Evolutionary conservation across 2,113 vertebrate genomes (phyloP).

Genomic region (Brienomyrus brachyistius): DNA sequence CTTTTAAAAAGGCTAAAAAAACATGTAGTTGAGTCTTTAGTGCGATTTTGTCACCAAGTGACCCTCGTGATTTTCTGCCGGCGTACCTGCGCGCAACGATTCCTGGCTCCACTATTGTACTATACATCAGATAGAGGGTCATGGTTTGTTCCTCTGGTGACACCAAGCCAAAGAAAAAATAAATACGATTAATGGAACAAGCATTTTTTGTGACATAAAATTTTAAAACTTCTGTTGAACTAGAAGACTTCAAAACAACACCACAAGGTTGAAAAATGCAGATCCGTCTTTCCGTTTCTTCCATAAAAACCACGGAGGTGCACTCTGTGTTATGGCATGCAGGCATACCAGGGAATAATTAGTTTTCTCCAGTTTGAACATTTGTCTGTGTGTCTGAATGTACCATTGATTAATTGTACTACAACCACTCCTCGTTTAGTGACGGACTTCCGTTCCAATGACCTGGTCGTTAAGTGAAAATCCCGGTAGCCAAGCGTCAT

Average conservation of each 20-base stretch:
- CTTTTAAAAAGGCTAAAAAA: not conserved
- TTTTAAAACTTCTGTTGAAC: not conserved
- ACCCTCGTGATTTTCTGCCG: not conserved
- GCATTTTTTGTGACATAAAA: not conserved
- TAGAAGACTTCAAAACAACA: not conserved
- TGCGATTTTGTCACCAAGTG: not conserved
- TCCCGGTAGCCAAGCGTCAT: not conserved
- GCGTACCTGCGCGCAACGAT: not conserved
- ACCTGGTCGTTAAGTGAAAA: not conserved
- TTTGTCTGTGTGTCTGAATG: not conserved
- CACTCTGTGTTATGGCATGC: not conserved
- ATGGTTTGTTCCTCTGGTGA: not conserved
- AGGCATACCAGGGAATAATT: not conserved
- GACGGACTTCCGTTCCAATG: not conserved
- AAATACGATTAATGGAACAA: not conserved
- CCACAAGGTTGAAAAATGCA: not conserved
- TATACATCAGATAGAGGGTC: not conserved
- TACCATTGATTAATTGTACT: not conserved
- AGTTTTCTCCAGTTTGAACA: not conserved
- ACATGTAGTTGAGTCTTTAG: not conserved
- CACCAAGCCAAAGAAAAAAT: not conserved
- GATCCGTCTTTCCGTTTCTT: not conserved
- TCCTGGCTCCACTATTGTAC: not conserved
- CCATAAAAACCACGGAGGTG: not conserved
- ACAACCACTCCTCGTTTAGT: not conserved